Conservation (phyloP, 2,113 vertebrate species). For the Varanus komodoensis region DNA sequence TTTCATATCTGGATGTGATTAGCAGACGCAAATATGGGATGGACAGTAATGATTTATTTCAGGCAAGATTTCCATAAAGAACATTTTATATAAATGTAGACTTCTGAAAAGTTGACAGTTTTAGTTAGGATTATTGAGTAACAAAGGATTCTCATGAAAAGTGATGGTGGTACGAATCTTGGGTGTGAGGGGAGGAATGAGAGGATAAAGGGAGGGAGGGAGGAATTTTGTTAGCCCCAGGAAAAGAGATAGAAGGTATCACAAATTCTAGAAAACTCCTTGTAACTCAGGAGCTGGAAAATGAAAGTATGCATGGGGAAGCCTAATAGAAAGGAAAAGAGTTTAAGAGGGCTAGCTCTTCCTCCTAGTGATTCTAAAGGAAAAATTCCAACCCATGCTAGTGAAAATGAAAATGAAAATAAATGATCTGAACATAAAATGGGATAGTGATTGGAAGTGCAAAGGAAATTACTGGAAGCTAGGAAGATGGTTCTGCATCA, state of each 20-base stretch:
- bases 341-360: not conserved
- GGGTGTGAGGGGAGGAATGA: not conserved
- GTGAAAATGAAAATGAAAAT: not conserved
- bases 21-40: not conserved
- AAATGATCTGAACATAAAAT: not conserved
- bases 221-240: not conserved
- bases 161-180: not conserved
- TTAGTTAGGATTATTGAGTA: not conserved
- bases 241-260: not conserved
- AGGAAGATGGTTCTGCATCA: not conserved
- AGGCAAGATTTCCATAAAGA: not conserved
- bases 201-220: no score
- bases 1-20: not conserved
- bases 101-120: not conserved
- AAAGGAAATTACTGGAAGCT: not conserved
- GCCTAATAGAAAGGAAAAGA: not conserved
- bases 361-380: not conserved
- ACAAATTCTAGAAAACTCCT: not conserved
- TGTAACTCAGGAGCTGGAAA: not conserved
- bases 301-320: not conserved
- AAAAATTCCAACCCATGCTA: not conserved
- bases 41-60: slow-evolving; percentile 8
- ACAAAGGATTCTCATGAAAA: not conserved
- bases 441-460: not conserved
- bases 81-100: not conserved